These are phyloP conservation scores for Eulemur rubriventer DNA, from an alignment of 2,797 vertebrate species.

Conservation along the genomic window DNA sequence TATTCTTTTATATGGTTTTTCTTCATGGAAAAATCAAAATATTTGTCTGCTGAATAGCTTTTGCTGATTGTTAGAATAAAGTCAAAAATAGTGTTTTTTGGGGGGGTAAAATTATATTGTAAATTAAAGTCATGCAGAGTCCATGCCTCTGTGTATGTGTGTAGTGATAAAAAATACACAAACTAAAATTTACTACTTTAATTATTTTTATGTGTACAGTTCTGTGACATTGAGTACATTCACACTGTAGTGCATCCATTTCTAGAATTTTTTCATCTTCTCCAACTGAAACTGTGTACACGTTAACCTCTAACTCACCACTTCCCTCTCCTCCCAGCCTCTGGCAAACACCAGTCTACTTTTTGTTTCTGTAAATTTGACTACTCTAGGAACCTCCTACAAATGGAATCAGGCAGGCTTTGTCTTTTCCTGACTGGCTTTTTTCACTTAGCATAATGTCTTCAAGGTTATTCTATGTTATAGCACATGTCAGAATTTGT, in stretches of 20 bases:
- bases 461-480: not conserved
- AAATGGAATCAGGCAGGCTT: not conserved
- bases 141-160: too few species aligned
- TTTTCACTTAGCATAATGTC: not conserved
- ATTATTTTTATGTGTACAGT: not conserved
- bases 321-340: not conserved
- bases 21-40: not conserved
- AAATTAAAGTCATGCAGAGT: not conserved
- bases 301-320: not conserved
- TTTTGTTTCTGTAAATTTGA: not conserved
- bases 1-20: not conserved
- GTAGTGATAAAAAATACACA: not conserved
- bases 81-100: not conserved
- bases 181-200: not conserved
- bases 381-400: not conserved
- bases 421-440: not conserved
- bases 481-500: not conserved
- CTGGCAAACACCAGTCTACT: not conserved
- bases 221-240: not conserved
- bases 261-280: not conserved
- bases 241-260: not conserved
- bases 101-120: not conserved
- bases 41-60: not conserved
- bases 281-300: not conserved
- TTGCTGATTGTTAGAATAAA: not conserved